A percentile compares a stretch with the other conserved stretches of the same genome.
Conservation (phyloP, 30 jellyfish, hydroid and myxozoan genomes). For the Hydractinia symbiolongicarpus region DNA sequence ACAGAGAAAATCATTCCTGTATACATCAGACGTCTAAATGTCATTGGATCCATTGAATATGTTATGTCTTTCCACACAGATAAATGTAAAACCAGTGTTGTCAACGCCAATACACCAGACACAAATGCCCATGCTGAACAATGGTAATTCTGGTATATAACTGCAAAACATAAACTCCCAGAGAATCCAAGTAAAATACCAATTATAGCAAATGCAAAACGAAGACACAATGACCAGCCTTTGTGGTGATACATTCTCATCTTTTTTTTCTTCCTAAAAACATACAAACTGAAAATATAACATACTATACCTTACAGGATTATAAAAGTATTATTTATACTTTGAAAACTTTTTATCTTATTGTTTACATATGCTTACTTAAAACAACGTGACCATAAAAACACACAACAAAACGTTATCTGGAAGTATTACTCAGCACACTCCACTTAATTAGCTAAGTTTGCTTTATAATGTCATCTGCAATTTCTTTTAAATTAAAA, state of each 20-base stretch:
- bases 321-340: too few species aligned
- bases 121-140: slow-evolving; percentile 79
- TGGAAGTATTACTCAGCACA: too few species aligned
- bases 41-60: slow-evolving; percentile 31
- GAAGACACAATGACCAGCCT: slow-evolving; percentile 67
- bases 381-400: too few species aligned
- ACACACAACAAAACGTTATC: too few species aligned
- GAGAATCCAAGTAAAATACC: slow-evolving; percentile 61
- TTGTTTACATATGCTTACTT: too few species aligned
- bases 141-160: slow-evolving; percentile 43
- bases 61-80: slow-evolving; percentile 60
- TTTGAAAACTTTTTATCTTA: too few species aligned
- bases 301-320: too few species aligned
- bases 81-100: slow-evolving; percentile 59
- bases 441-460: too few species aligned
- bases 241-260: slow-evolving; percentile 35
- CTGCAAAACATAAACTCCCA: slow-evolving; percentile 42
- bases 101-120: slow-evolving; percentile 57
- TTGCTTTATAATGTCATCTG: too few species aligned
- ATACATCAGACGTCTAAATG: slow-evolving; percentile 31
- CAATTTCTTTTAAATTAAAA: too few species aligned
- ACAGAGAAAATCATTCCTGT: slow-evolving; percentile 53
- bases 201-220: slow-evolving; percentile 50
- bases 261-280: neutral
- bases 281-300: neutral